phyloP scores from a whole-genome alignment of 2,888 invertebrate genomes.

The Xanthia icteritia region DNA sequence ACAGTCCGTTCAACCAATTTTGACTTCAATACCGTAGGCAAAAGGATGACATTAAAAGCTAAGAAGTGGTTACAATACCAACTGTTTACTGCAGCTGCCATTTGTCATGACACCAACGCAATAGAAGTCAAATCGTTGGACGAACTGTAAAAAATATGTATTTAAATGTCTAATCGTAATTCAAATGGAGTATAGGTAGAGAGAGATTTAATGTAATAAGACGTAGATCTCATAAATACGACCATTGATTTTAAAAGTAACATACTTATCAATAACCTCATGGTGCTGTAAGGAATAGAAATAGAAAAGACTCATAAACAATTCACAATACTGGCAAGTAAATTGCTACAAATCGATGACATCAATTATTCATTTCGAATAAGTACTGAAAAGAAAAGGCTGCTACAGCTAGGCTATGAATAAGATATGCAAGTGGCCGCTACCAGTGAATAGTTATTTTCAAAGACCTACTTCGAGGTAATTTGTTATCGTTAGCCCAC shows the following conservation, averaged over 20 bases:
- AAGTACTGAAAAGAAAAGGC: slow-evolving; percentile 22
- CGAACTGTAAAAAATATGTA: too few relatives aligned
- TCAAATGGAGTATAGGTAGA: not conserved
- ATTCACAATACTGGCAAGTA: not conserved
- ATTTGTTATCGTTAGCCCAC: slow-evolving; percentile 38
- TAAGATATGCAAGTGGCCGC: slow-evolving; percentile 49
- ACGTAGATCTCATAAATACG: not conserved
- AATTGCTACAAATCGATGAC: slow-evolving; percentile 42
- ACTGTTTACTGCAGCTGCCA: too few relatives aligned
- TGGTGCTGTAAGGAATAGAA: not conserved
- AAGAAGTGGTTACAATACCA: too few relatives aligned
- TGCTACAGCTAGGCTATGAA: slow-evolving; percentile 43
- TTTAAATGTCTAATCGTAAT: too few relatives aligned
- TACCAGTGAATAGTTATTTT: slow-evolving; percentile 36
- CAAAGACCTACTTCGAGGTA: slow-evolving; percentile 32
- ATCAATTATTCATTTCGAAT: slow-evolving; percentile 39
- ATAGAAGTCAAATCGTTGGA: too few relatives aligned
- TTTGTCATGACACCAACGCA: too few relatives aligned
- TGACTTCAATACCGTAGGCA: too few relatives aligned
- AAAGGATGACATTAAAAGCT: too few relatives aligned
- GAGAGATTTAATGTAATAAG: not conserved
- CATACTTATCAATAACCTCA: not conserved
- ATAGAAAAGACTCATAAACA: slow-evolving; percentile 2
- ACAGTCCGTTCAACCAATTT: too few relatives aligned
- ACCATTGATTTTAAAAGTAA: not conserved